Conservation (phyloP, 2,888 invertebrate species). For the Cheilosia pagana region DNA sequence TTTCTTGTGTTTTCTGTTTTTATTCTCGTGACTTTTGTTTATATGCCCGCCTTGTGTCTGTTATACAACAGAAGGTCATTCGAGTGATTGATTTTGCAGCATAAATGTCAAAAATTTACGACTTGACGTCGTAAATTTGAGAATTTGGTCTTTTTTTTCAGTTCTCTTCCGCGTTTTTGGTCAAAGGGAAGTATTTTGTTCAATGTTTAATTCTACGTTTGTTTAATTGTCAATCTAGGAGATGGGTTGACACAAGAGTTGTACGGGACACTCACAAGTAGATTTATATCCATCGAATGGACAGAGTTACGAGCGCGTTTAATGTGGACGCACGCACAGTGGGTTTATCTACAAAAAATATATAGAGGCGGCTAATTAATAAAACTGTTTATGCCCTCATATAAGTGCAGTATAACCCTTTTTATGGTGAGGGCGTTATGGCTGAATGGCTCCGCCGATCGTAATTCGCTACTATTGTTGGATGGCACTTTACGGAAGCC, state of each 20-base stretch:
- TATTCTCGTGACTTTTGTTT: conserved; percentile 7
- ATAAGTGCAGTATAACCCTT: conserved; percentile 69
- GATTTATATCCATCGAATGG: conserved; percentile 9
- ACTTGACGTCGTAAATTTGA: conserved; percentile 40
- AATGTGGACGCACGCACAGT: conserved; percentile 2
- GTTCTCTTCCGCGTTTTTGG: neutral
- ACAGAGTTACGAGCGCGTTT: conserved; percentile 27
- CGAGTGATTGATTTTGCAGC: conserved; percentile 71
- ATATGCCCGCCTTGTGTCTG: conserved; percentile 31
- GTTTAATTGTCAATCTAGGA: conserved; percentile 55
- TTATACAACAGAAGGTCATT: conserved; percentile 71
- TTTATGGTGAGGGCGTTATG: conserved; percentile 62
- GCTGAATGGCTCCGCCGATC: conserved; percentile 46
- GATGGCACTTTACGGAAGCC: conserved; percentile 48
- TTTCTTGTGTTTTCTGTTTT: conserved; percentile 28
- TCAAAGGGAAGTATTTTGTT: conserved; percentile 25
- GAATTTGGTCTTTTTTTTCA: conserved; percentile 34
- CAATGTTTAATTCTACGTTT: conserved; percentile 26
- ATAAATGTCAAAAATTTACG: conserved; percentile 72
- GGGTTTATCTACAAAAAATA: neutral
- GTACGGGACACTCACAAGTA: conserved; percentile 12
- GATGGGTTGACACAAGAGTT: conserved; percentile 40
- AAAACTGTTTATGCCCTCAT: conserved; percentile 69
- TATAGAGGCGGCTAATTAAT: conserved; percentile 64
- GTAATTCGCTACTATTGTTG: conserved; percentile 21